Evolutionary conservation across 2,797 vertebrate genomes (phyloP), one percentile per base, ranked within the genome.

Genomic region (Rhinogobio ventralis): DNA sequence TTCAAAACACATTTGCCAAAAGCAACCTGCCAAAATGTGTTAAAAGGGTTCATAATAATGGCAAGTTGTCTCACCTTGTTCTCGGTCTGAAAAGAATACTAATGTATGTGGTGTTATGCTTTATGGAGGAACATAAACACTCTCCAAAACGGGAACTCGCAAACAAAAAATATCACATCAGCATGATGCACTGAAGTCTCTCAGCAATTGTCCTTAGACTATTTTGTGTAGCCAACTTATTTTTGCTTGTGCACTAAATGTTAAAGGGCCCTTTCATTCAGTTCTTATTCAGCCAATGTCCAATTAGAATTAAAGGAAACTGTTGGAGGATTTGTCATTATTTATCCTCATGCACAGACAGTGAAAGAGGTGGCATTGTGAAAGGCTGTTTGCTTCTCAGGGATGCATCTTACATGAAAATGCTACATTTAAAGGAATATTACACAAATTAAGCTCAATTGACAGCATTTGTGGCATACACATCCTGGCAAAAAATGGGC

Each of bases 1-100:
- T 79, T 79, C 66, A 78, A n/a, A 62, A 80, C 23, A 73, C 39
- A 66, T 45, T 74, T 72, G 83, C 83, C 53, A 62, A 25, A 17
- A 71, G 42, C 67, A 84, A 78, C 10, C 57, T 20, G 57, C 4
- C 72, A 60, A 84, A 69, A 84, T 45, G 19, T 78, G 64, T 69
- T 68, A 55, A 80, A 78, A 49, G 42, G 51, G 76, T 79, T 78
- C 42, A 39, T 64, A 36, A 60, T 49, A 79, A 71, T 39, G 39
- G 20, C 67, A 84, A 62, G 42, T 62, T 68, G 49, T 55, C 49
- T 77, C 82, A 78, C 64, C 74, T 69, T 28, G 51, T 55, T 78
- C 51, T 69, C 15, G 17, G 7, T 42, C 72, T 77, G 73, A 69
- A 55, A 77, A 69, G 64, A 84, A 84, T 84, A 30, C 36, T 60